phyloP scores from a whole-genome alignment of 1,140 invertebrate genomes.

The Hyphantria cunea region DNA sequence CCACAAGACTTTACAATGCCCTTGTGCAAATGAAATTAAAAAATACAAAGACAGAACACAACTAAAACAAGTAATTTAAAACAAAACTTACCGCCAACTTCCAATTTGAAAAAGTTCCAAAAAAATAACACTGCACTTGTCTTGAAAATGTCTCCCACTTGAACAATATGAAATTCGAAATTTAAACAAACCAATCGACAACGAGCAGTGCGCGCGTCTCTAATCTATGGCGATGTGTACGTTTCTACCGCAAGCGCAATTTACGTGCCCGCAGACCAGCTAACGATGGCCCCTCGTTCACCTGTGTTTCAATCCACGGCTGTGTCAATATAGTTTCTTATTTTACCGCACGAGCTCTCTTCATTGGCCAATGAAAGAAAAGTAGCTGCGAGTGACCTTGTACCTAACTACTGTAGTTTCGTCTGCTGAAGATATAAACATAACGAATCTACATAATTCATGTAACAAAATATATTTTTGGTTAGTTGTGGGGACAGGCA shows the following conservation, averaged over 20 bases:
- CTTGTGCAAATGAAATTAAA: too few species aligned
- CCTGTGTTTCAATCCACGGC: slow-evolving; percentile 30
- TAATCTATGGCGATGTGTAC: slow-evolving; percentile 53
- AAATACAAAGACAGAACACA: too few species aligned
- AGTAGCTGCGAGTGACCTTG: slow-evolving; percentile 20
- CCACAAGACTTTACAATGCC: too few species aligned
- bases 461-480: too few species aligned
- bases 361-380: slow-evolving; percentile 25
- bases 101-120: background rate
- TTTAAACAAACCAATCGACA: slow-evolving; percentile 33
- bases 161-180: slow-evolving; percentile 37
- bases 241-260: slow-evolving; percentile 49
- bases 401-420: slow-evolving; percentile 10
- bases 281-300: slow-evolving; percentile 40
- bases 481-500: background rate
- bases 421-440: slow-evolving; percentile 21
- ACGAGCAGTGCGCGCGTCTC: slow-evolving; percentile 46
- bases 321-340: slow-evolving; percentile 20
- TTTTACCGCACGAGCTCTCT: slow-evolving; percentile 12
- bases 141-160: background rate
- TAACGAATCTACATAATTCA: background rate
- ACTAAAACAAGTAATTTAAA: background rate
- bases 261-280: slow-evolving; percentile 48
- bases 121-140: slow-evolving; percentile 4
- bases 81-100: background rate